Evolutionary conservation across 2,888 invertebrate species (phyloP), one percentile per base, ranked within the genome.

Genomic region (Tryphoninae sp.): DNA sequence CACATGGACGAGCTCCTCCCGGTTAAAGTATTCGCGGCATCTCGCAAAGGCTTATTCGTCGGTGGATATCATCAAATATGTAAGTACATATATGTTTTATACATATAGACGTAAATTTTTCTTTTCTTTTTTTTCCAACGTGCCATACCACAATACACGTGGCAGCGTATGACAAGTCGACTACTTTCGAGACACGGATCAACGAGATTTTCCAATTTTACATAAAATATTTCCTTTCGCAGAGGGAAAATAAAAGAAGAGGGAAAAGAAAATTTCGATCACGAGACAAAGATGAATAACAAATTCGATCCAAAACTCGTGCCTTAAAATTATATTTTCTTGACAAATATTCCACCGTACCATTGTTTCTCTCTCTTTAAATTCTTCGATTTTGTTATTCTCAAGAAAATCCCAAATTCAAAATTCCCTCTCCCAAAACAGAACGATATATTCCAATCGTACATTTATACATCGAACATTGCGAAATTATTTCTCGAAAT

Each of bases 21-120:
- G 78, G 26, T 69, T 45, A 78, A 81, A 71, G 65, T 81, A 78
- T 81, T 75, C 81, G 74, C 78, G 81, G 78, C 78, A 69, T 78
- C 69, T 78, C 74, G 74, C 81, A 81, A 81, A 81, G 81, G 78
- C 81, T 81, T 81, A 81, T 81, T 81, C 33, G 33, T 78, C 81
- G 74, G 74, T 65, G 74, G 78, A 81, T 81, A 64, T 69, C 78
- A 71, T 78, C 81, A 74, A 71, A 68, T 78, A 77, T 73, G 51
- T 49, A 74, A 62, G 62, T 58, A n/a, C 53, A 58, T 55, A 69
- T 26, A 26, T 42, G 64, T 13, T 58, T 53, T 72, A 26, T 13
- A 65, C 40, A 51, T 74, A 42, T 22, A 22, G 40, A 49, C 61
- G 13, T 23, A 59, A 22, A 22, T 42, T 64, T 26, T 26, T 26